phyloP scores from a whole-genome alignment of 2,888 invertebrate genomes.

The Tridacna gigas region DNA sequence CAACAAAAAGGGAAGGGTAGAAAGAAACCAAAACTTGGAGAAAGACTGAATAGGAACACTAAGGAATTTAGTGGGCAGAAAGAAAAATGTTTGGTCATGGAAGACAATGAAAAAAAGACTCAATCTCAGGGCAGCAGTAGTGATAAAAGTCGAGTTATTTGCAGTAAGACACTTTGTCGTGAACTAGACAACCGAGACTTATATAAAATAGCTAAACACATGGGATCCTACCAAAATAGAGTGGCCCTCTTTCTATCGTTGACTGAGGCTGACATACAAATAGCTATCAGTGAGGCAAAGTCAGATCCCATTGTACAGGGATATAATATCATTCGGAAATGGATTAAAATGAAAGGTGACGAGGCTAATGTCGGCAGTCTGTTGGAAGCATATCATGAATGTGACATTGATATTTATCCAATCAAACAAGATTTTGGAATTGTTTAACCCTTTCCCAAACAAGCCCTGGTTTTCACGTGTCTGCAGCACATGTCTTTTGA shows the following conservation, averaged over 20 bases:
- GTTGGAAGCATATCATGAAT: slow-evolving; percentile 43
- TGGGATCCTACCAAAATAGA: slow-evolving; percentile 50
- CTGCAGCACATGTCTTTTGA: background rate
- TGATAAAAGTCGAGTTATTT: background rate
- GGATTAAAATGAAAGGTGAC: slow-evolving; percentile 33
- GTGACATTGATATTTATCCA: slow-evolving; percentile 46
- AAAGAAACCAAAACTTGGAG: background rate
- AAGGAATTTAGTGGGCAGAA: background rate
- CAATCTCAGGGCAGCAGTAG: background rate
- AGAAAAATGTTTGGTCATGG: background rate
- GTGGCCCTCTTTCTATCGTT: slow-evolving; percentile 52
- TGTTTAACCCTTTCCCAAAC: too few relatives aligned
- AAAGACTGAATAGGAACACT: background rate
- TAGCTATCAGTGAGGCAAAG: background rate
- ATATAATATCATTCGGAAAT: slow-evolving; percentile 41
- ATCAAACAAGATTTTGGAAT: slow-evolving; percentile 27
- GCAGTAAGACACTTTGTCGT: background rate
- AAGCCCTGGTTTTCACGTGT: too few relatives aligned
- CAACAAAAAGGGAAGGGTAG: background rate
- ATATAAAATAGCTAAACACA: slow-evolving; percentile 31
- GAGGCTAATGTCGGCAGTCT: slow-evolving; percentile 29
- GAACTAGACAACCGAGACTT: slow-evolving; percentile 21
- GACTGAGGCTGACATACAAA: slow-evolving; percentile 28
- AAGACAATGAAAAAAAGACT: background rate
- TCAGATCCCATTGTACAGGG: slow-evolving; percentile 28